A percentile compares a stretch with the other conserved stretches of the same genome.
These are phyloP conservation scores for Sitta carolinensis DNA, from an alignment of 2,797 vertebrate genomes.

Conservation along the genomic window DNA sequence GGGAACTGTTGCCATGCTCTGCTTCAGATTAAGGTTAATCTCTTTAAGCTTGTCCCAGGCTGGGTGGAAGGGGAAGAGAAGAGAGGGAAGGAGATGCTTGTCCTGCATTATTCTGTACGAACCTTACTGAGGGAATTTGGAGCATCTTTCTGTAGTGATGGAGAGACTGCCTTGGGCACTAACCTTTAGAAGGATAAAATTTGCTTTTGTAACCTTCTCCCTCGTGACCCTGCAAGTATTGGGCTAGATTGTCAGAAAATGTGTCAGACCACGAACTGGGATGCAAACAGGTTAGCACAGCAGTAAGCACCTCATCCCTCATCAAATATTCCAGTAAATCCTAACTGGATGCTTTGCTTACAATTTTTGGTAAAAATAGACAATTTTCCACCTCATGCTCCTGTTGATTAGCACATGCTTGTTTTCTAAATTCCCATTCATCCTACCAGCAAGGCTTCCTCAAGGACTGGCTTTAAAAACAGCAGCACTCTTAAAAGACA, in stretches of 20 bases:
- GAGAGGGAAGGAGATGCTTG: not conserved
- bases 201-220: not conserved
- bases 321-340: not conserved
- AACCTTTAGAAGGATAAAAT: not conserved
- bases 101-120: not conserved
- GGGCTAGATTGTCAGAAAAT: not conserved
- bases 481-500: not conserved
- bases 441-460: not conserved
- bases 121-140: not conserved
- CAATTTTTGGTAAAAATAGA: not conserved
- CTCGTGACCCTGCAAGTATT: not conserved
- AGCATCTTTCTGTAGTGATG: not conserved
- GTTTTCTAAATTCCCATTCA: not conserved
- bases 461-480: not conserved
- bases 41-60: not conserved
- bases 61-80: not conserved
- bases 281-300: not conserved
- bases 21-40: not conserved
- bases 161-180: not conserved
- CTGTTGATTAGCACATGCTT: not conserved
- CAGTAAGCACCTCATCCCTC: not conserved
- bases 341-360: not conserved
- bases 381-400: not conserved
- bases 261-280: not conserved
- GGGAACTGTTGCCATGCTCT: not conserved